Percentiles rank a stretch among this genome's conserved stretches.
These are phyloP conservation scores for Zhengitettix transpicula DNA, from an alignment of 2,888 invertebrate genomes.

Conservation along the genomic window DNA sequence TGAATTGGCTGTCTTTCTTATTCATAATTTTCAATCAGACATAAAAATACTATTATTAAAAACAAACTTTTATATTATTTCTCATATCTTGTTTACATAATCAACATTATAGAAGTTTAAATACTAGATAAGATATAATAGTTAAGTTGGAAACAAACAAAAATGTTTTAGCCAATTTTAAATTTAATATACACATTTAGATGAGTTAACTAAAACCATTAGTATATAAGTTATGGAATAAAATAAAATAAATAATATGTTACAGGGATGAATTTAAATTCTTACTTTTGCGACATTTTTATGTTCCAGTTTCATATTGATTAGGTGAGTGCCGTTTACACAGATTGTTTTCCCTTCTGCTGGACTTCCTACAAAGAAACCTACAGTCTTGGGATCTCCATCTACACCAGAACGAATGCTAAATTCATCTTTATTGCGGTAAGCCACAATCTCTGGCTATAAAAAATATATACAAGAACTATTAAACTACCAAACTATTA, in stretches of 20 bases:
- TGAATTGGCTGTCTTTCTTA: too few relatives aligned
- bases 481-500: too few relatives aligned
- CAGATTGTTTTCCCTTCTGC: constrained; percentile 17
- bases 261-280: not conserved
- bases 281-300: constrained; percentile 19
- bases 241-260: not conserved
- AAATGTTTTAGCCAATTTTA: too few relatives aligned
- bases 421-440: constrained; percentile 27
- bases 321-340: constrained; percentile 19
- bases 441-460: constrained; percentile 21
- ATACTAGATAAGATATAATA: too few relatives aligned
- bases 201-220: not conserved
- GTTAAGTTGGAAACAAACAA: too few relatives aligned
- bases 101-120: too few relatives aligned
- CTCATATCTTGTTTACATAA: too few relatives aligned
- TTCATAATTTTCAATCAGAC: too few relatives aligned
- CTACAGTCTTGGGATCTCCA: constrained; percentile 24
- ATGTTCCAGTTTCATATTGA: constrained; percentile 21
- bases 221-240: not conserved
- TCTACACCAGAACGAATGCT: constrained; percentile 22
- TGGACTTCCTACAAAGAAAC: constrained; percentile 21
- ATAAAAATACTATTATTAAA: too few relatives aligned
- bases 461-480: constrained; percentile 5
- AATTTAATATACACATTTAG: too few relatives aligned
- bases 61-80: too few relatives aligned